Base-by-base conservation (phyloP, 2,797 vertebrate species). In the Cynodonichthys magdalenae region DNA sequence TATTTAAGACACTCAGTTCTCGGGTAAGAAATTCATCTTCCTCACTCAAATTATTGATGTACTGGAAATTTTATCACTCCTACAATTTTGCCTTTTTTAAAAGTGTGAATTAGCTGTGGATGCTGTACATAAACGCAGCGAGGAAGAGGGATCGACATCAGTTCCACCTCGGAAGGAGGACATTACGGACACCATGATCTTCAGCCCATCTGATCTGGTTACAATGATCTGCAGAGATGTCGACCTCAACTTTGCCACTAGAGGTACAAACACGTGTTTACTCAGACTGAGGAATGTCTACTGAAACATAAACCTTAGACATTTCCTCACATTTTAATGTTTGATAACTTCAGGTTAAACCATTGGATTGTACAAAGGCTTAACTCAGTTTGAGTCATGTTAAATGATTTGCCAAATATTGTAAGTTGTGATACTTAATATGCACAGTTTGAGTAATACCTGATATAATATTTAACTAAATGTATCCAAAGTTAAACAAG, bases 101-200 rank as follows among this genome's bases (percentile, higher is more conserved):
- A 57, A 97, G 96, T 97, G 96, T 71, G 96, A 97, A 83, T 81
- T 97, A 72, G 96, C 96, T 15, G 95, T 97, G 53, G 96, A 97
- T 3, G 96, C 96, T 17, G 96, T 97, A 58, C 96, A 97, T 84
- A 94, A 93, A 82, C 66, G 73, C 24, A 62, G 74, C 61, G 81
- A 89, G 67, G 56, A 93, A 77, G 87, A 90, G n/a, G 63, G 83
- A 24, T 82, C 87, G 1, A 47, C 81, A 18, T 81, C 84, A 15
- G 68, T 42, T 62, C 89, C 79, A 0, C 96, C 96, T 53, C 93
- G 94, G 42, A 92, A 93, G 51, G 96, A 97, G 77, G 96, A 97
- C 45, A 97, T 97, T 47, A 95, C 96, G 0, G 96, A 97, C 82
- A 97, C 95, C 17, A 96, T 97, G 95, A 93, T 97, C 72, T 97